These are phyloP conservation scores for Platycercus adscitus DNA, from an alignment of 2,113 vertebrate genomes.

Conservation along the genomic window DNA sequence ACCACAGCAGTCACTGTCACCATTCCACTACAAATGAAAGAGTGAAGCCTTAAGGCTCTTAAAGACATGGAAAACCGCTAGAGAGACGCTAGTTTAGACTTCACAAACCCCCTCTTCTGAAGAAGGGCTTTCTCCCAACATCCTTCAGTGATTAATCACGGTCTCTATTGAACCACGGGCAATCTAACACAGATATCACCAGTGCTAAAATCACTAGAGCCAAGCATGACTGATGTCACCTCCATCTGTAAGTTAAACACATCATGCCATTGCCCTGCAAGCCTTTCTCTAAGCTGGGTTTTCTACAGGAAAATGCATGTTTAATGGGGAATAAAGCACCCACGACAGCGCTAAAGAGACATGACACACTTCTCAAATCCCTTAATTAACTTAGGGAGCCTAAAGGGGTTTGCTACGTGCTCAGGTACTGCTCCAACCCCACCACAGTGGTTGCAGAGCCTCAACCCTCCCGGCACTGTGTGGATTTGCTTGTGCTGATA, in stretches of 20 bases:
- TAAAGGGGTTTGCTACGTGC: not conserved
- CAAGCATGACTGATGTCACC: not conserved
- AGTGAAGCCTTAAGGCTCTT: not conserved
- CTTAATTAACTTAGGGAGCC: not conserved
- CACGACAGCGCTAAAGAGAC: not conserved
- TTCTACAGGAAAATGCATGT: not conserved
- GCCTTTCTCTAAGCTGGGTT: not conserved
- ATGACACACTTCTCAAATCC: not conserved
- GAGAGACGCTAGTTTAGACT: accelerated
- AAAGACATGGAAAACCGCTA: not conserved
- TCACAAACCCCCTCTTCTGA: not conserved
- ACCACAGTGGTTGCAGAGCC: accelerated
- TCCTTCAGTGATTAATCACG: not conserved
- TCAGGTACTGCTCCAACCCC: not conserved
- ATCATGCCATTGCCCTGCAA: not conserved
- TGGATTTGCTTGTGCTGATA: accelerated
- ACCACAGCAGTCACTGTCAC: accelerated
- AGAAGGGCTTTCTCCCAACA: not conserved
- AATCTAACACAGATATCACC: not conserved
- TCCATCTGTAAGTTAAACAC: not conserved
- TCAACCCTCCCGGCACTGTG: accelerated
- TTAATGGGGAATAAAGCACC: not conserved
- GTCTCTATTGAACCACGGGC: not conserved
- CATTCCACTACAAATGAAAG: accelerated
- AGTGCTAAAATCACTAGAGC: accelerated